A percentile compares a stretch with the other conserved stretches of the same genome.
Conservation (phyloP, 2,113 vertebrate genomes). For the Callipepla squamata region DNA sequence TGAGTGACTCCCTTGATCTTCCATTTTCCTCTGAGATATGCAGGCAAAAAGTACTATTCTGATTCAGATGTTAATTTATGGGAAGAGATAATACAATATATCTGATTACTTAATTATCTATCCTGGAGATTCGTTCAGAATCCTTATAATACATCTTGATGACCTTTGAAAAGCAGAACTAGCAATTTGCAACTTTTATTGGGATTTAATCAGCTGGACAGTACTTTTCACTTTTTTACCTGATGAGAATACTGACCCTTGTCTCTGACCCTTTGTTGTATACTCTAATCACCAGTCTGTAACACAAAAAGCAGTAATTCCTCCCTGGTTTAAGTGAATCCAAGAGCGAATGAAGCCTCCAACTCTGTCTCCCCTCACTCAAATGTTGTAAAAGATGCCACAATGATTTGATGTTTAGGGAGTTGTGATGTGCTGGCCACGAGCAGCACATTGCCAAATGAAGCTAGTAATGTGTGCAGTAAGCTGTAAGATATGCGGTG, state of each 20-base stretch:
- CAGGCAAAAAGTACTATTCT: background rate
- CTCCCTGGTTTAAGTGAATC: background rate
- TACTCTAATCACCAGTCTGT: background rate
- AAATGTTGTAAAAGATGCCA: background rate
- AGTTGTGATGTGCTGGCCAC: background rate
- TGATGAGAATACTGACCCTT: background rate
- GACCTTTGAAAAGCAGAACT: slow-evolving; percentile 53
- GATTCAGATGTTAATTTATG: slow-evolving; percentile 68
- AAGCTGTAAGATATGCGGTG: background rate
- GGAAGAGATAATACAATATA: slow-evolving; percentile 50
- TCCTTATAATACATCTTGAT: slow-evolving; percentile 48
- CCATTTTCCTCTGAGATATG: slow-evolving; percentile 16
- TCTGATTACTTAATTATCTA: slow-evolving; percentile 66
- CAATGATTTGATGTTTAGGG: background rate
- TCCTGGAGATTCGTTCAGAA: slow-evolving; percentile 31
- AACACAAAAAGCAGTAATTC: background rate
- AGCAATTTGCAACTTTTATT: slow-evolving; percentile 4
- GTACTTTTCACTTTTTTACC: slow-evolving; percentile 2
- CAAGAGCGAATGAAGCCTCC: background rate
- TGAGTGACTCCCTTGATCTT: background rate
- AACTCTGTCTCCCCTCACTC: background rate
- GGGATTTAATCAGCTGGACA: slow-evolving; percentile 60
- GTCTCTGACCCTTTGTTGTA: background rate
- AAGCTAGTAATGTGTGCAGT: background rate
- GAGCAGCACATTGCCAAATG: background rate